Evolutionary conservation across 2,113 vertebrate genomes (phyloP).

Genomic region (Prietella phreatophila): DNA sequence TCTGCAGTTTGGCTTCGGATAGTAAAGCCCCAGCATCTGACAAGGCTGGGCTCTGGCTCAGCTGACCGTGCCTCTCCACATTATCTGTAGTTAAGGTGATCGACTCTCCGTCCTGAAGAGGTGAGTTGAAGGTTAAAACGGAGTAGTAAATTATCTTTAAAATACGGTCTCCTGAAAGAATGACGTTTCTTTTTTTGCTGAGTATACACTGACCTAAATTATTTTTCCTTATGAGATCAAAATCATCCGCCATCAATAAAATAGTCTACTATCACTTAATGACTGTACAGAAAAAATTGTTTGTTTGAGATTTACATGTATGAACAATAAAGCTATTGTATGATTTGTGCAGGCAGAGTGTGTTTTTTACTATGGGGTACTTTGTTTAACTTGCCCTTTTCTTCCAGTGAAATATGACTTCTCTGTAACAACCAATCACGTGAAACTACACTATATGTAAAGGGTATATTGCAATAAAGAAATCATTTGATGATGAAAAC

Average conservation of each 20-base stretch:
- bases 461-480: neutral
- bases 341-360: neutral
- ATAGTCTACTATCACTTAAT: neutral
- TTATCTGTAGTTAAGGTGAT: conserved; percentile 88
- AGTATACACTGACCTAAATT: neutral
- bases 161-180: too few species aligned
- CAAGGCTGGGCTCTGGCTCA: conserved; percentile 66
- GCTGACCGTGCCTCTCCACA: conserved; percentile 83
- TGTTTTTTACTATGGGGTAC: neutral
- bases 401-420: neutral
- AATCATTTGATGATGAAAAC: neutral
- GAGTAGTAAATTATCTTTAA: neutral
- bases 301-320: neutral
- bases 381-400: neutral
- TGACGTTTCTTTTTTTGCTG: too few species aligned
- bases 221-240: neutral
- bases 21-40: conserved; percentile 80
- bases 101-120: conserved; percentile 74
- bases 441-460: neutral
- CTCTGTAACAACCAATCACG: neutral
- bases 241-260: neutral
- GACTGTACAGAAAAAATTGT: neutral
- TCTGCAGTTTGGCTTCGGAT: conserved; percentile 91
- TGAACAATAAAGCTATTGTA: neutral
- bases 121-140: neutral